Evolutionary conservation across 2,113 vertebrate genomes (phyloP).

Genomic region (Regulus satrapa): DNA sequence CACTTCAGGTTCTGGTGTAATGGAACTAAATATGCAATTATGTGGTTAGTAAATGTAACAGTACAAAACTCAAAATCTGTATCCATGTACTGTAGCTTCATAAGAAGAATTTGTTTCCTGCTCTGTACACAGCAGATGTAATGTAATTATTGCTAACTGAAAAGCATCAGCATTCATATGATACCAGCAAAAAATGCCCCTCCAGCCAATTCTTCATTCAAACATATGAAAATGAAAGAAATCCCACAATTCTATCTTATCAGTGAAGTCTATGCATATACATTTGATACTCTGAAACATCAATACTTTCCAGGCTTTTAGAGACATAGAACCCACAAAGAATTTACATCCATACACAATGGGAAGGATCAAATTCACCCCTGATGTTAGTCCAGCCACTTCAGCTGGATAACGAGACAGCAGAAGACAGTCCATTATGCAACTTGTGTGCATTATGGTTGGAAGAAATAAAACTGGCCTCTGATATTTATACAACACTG

Average conservation of each 20-base stretch:
- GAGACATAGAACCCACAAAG: not conserved
- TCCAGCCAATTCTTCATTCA: slow-evolving; percentile 10
- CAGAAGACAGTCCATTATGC: not conserved
- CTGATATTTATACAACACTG: not conserved
- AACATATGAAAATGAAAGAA: slow-evolving; percentile 2
- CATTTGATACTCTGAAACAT: not conserved
- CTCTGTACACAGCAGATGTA: slow-evolving; percentile 50
- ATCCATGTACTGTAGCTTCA: not conserved
- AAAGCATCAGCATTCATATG: not conserved
- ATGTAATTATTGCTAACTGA: slow-evolving; percentile 52
- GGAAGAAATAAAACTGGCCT: not conserved
- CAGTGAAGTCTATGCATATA: not conserved
- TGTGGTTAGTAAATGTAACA: not conserved
- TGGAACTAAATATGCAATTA: slow-evolving; percentile 31
- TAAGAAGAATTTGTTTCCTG: not conserved
- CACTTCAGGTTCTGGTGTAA: not conserved
- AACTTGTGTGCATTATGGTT: not conserved
- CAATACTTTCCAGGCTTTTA: not conserved
- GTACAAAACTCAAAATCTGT: slow-evolving; percentile 6
- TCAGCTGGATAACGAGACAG: not conserved
- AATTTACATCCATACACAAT: not conserved
- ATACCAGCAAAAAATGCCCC: slow-evolving; percentile 4
- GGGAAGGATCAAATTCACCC: not conserved
- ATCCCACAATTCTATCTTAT: not conserved
- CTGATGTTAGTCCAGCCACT: not conserved